A percentile compares a stretch with the other conserved stretches of the same genome.
phyloP scores from a whole-genome alignment of 1,140 invertebrate species.

The Diachasma alloeum region DNA sequence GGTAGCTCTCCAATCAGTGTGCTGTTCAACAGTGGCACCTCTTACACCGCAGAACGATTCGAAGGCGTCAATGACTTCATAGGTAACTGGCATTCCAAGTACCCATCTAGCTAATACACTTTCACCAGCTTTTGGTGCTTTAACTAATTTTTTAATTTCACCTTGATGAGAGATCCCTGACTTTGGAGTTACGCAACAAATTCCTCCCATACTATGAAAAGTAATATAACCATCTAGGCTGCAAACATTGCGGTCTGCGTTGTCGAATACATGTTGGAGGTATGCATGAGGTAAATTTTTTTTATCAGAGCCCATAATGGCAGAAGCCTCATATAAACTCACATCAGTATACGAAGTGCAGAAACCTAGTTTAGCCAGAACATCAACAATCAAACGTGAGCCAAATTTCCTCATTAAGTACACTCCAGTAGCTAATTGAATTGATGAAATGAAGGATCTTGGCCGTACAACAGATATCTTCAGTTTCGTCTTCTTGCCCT shows the following conservation, averaged over 20 bases:
- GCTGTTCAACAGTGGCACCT: constrained; percentile 8
- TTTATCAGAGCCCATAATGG: constrained; percentile 31
- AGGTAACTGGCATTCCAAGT: background rate
- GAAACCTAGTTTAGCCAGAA: background rate
- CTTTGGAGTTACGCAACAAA: background rate
- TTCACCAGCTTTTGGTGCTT: background rate
- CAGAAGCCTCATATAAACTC: constrained; percentile 37
- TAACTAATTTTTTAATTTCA: background rate
- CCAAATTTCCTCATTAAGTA: background rate
- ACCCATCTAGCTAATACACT: background rate
- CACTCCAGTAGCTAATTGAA: no score
- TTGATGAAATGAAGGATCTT: no score
- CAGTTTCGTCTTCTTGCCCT: no score
- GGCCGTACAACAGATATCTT: no score
- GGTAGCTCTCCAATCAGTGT: background rate
- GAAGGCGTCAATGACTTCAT: background rate
- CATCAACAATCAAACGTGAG: constrained; percentile 2
- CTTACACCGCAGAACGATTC: constrained; percentile 14
- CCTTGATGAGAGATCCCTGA: background rate
- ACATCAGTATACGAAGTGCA: background rate
- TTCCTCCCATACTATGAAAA: constrained; percentile 37
- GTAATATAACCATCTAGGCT: constrained; percentile 34
- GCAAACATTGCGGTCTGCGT: constrained; percentile 12
- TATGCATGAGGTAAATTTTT: constrained; percentile 27
- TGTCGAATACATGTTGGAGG: constrained; percentile 48